Evolutionary conservation across 1,140 invertebrate genomes (phyloP).

Genomic region (Ladona fulva): DNA sequence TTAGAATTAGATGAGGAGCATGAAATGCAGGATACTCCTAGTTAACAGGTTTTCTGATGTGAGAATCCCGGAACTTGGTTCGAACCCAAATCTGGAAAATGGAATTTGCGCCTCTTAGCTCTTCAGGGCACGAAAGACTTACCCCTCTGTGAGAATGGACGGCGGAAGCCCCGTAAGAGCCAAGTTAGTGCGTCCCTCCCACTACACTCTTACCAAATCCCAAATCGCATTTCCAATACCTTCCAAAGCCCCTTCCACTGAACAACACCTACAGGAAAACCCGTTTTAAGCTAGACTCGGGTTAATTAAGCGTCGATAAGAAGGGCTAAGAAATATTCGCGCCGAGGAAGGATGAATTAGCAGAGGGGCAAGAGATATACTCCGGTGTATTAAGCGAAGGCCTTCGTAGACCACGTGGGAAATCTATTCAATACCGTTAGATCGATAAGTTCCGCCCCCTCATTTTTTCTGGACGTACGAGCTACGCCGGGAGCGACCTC

Average conservation of each 20-base stretch:
- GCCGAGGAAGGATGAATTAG: not conserved
- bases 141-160: not conserved
- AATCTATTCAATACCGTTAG: too few relatives aligned
- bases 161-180: not conserved
- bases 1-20: too few relatives aligned
- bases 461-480: too few relatives aligned
- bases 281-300: not conserved
- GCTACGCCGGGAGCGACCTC: too few relatives aligned
- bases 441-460: too few relatives aligned
- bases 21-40: too few relatives aligned
- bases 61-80: not conserved
- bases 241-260: not conserved
- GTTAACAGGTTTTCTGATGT: too few relatives aligned
- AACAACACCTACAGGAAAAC: not conserved
- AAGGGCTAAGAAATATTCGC: not conserved
- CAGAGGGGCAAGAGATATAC: not conserved
- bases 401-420: too few relatives aligned
- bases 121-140: not conserved
- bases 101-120: not conserved
- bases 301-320: constrained; percentile 1
- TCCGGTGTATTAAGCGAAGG: not conserved
- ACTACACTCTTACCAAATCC: not conserved
- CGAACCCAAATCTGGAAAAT: constrained; percentile 4
- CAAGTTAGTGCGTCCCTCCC: not conserved
- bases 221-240: not conserved